Evolutionary conservation across 2,888 invertebrate genomes (phyloP), one percentile per base, ranked within the genome.

Genomic region (Chymomyza caudatula): DNA sequence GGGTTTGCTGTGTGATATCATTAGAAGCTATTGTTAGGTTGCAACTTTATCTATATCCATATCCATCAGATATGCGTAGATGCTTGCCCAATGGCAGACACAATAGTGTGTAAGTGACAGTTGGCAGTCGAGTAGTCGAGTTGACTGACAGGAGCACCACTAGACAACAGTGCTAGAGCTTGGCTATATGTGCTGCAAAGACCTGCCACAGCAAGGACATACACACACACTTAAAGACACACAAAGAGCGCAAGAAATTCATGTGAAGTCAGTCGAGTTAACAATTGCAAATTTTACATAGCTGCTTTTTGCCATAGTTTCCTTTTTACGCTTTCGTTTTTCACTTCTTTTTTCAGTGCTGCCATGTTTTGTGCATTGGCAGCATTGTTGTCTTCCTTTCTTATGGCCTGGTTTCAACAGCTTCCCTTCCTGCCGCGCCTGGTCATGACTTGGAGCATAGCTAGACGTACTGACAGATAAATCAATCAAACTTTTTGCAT

Each of bases 281-380:
- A 79, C 85, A 85, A 82, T 80, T 80, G 83, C 83, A 82, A 73
- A 73, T 85, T 76, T 70, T 69, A 59, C 67, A 69, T 77, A 69
- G 23, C 6, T 56, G 52, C 54, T 25, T 62, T 65, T 61, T 51
- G 55, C 47, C 29, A 52, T 37, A 37, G 51, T 54, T 55, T 60
- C 55, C 37, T 65, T 59, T 44, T 43, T 42, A 37, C 20, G 51
- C 11, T 51, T 20, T 51, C 19, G 4, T 51, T 17, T 51, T 13
- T 17, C 6, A 6, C 17, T 51, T 51, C 20, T 47, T 47, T 15
- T 47, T 15, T 47, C 5, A 47, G 44, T 8, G 51, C 61, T 44
- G 61, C 56, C 57, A 49, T 54, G 65, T 56, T 65, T 59, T 56
- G 19, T 47, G 69, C 67, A 64, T 61, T 68, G 65, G 65, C 23